Evolutionary conservation across 2,888 invertebrate genomes (phyloP), one percentile per base, ranked within the genome.

Genomic region (Macrosoma leucophasiata): DNA sequence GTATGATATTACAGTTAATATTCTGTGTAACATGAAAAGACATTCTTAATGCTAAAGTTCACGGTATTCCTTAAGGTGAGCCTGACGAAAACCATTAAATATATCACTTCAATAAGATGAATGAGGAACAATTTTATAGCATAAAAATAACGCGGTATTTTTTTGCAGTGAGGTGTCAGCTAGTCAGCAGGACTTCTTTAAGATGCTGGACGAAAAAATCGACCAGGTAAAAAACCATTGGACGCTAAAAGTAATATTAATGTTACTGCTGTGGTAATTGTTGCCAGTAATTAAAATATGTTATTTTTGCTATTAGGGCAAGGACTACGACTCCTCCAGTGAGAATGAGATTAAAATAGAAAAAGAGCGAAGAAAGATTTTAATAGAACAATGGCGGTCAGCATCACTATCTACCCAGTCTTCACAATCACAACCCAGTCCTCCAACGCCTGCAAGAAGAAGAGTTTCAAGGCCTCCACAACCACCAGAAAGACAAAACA

Each of bases 131-230:
- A n/a, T n/a, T n/a, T 17, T 7, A 14, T 30, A 10, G 3, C 22
- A 11, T 19, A 19, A n/a, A 8, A 25, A 15, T 12, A 13, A 7
- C 22, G 10, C 9, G 3, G 17, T 6, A 11, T 47, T 46, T 60
- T 58, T 49, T 89, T 89, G 29, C 88, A 95, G 95, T 70, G 94
- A 94, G 86, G 89, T 94, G 68, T 95, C 95, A 41, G 89, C 90
- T 45, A 96, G 96, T 69, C 96, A 96, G 77, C 89, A 93, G 64
- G 94, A 96, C 67, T 96, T 96, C 85, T 96, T 96, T 86, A 92
- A 90, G 71, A 94, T 95, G 93, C 86, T 96, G 55, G 96, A 96
- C 68, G 94, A 94, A 57, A 95, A 94, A 85, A 95, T 96, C 62
- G 93, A 94, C 74, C 91, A 90, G 81, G 95, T 95, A 41, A 12